phyloP scores from a whole-genome alignment of 1,140 invertebrate species.

The Trichomalopsis sarcophagae region DNA sequence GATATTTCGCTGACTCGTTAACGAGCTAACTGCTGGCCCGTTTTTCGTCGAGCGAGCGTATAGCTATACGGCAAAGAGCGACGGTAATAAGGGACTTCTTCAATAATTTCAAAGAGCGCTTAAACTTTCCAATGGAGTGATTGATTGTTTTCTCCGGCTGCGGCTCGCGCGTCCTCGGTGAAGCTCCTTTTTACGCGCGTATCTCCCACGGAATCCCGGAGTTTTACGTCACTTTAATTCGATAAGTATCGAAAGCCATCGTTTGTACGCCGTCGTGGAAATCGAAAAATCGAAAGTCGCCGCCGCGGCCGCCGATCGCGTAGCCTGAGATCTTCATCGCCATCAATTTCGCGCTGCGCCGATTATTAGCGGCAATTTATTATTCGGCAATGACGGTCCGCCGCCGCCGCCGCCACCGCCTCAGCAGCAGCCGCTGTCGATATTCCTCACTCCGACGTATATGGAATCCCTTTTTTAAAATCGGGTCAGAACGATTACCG shows the following conservation, averaged over 20 bases:
- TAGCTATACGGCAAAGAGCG: neutral
- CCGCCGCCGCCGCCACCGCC: neutral
- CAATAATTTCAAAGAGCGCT: constrained; percentile 9
- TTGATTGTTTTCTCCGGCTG: constrained; percentile 28
- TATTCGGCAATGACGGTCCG: constrained; percentile 34
- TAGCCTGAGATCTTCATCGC: constrained; percentile 47
- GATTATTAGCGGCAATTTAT: constrained; percentile 49
- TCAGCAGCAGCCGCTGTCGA: neutral
- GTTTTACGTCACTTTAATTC: constrained; percentile 43
- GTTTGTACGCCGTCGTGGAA: constrained; percentile 28
- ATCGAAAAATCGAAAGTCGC: constrained; percentile 32
- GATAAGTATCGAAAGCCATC: constrained; percentile 32
- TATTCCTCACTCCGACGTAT: constrained; percentile 35
- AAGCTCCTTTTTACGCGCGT: constrained; percentile 1
- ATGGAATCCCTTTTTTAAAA: constrained; percentile 44
- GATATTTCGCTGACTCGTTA: neutral
- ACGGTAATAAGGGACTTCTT: constrained; percentile 1
- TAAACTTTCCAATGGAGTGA: constrained; percentile 26
- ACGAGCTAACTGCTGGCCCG: neutral
- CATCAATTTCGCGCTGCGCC: constrained; percentile 33
- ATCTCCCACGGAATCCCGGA: neutral
- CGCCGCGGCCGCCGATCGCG: neutral
- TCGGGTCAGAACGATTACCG: constrained; percentile 46
- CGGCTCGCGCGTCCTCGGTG: neutral
- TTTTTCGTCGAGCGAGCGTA: neutral